Evolutionary conservation across 2,797 vertebrate species (phyloP).

Genomic region (Eleutherodactylus coqui): DNA sequence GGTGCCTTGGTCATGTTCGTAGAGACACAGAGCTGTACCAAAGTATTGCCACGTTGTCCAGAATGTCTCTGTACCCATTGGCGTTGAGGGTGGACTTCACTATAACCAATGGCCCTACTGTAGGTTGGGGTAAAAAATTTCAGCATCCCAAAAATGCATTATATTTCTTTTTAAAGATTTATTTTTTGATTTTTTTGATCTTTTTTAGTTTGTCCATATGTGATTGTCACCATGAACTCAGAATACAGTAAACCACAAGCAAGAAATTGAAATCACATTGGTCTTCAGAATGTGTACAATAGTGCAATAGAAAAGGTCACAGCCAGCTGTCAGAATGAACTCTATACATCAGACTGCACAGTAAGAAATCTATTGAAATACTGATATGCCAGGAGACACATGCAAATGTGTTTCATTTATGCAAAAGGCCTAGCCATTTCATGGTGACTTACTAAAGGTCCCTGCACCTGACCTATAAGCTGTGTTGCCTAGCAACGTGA

Average conservation of each 20-base stretch:
- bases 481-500: slow-evolving; percentile 85
- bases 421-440: slow-evolving; percentile 80
- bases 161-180: not conserved
- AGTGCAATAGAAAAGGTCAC: slow-evolving; percentile 60
- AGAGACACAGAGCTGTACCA: too few species aligned
- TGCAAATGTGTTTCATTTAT: slow-evolving; percentile 77
- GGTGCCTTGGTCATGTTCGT: too few species aligned
- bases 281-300: slow-evolving; percentile 52
- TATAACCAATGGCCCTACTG: too few species aligned
- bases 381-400: slow-evolving; percentile 75
- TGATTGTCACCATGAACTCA: slow-evolving; percentile 19
- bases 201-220: not conserved
- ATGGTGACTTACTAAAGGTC: slow-evolving; percentile 81
- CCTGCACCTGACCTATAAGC: slow-evolving; percentile 83
- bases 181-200: slow-evolving; percentile 24
- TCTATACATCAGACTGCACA: slow-evolving; percentile 66
- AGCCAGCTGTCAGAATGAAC: slow-evolving; percentile 63
- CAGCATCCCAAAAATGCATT: not conserved
- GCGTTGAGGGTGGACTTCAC: too few species aligned
- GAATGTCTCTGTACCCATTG: too few species aligned
- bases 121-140: too few species aligned
- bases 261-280: slow-evolving; percentile 59
- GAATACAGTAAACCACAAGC: slow-evolving; percentile 44
- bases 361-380: slow-evolving; percentile 68
- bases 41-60: too few species aligned